Conservation (phyloP, 2,797 vertebrate genomes). For the Arremon brunneinucha region DNA sequence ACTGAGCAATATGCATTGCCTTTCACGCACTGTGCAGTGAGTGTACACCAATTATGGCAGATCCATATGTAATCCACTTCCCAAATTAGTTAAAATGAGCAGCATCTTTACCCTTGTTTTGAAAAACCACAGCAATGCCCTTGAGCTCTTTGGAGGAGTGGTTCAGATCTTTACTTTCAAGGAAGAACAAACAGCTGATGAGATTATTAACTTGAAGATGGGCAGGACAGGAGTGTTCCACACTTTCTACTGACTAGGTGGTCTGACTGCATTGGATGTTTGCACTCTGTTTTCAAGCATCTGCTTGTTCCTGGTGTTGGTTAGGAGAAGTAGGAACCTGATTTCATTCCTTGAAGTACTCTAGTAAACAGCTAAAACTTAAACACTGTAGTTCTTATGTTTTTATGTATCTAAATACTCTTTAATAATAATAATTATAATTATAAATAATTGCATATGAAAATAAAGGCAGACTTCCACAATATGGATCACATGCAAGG, state of each 20-base stretch:
- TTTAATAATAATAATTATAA: too few species aligned
- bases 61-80: background rate
- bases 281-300: background rate
- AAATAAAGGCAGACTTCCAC: background rate
- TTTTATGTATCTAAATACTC: background rate
- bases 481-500: background rate
- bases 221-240: background rate
- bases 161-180: background rate
- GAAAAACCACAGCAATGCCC: background rate
- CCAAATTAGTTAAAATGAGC: background rate
- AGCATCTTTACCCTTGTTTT: background rate
- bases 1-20: background rate
- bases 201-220: background rate
- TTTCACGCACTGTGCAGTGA: background rate
- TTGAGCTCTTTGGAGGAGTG: background rate
- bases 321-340: background rate
- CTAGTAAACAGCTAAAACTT: background rate
- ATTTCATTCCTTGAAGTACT: background rate
- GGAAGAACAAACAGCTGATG: background rate
- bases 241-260: background rate
- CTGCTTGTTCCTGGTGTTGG: background rate
- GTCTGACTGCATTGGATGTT: background rate
- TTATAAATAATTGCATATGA: background rate
- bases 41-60: background rate
- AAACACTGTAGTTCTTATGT: background rate